Percentiles rank a stretch among this genome's conserved stretches.
Evolutionary conservation across 2,797 vertebrate species (phyloP).

Genomic region (Borostomias antarcticus): DNA sequence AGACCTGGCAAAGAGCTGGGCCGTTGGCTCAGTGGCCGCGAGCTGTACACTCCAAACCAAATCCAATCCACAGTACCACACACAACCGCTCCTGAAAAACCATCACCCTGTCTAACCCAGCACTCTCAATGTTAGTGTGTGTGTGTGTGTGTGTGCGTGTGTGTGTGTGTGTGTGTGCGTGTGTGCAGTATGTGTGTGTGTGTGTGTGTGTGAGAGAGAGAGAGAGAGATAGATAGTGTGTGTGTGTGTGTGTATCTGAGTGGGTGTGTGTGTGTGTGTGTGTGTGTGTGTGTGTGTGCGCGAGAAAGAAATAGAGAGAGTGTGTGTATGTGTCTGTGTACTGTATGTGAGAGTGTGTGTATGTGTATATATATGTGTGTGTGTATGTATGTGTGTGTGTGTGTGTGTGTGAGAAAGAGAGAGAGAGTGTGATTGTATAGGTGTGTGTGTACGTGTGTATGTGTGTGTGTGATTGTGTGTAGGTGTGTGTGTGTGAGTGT

Average conservation of each 20-base stretch:
- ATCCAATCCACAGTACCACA: not conserved
- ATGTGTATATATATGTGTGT: not conserved
- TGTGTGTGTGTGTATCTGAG: constrained; percentile 21
- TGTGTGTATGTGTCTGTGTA: constrained; percentile 23
- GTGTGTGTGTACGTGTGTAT: constrained; percentile 12
- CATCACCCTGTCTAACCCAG: not conserved
- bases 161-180: not conserved
- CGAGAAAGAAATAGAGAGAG: no score
- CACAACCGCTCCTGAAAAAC: not conserved
- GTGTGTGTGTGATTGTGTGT: constrained; percentile 13
- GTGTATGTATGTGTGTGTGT: not conserved
- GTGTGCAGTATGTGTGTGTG: constrained; percentile 6
- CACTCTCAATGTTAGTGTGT: constrained; percentile 1
- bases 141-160: not conserved
- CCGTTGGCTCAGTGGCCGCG: not conserved
- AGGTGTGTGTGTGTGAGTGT: constrained; percentile 21
- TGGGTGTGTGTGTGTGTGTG: constrained; percentile 7
- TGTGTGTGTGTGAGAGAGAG: constrained; percentile 30
- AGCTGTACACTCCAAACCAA: not conserved
- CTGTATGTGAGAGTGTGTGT: constrained; percentile 27
- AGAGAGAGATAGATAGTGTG: no score
- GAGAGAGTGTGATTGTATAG: no score
- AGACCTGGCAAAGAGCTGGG: constrained; percentile 50
- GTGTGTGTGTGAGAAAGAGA: no score
- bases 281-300: constrained; percentile 13